Percentiles rank a stretch among this genome's conserved stretches.
These are phyloP conservation scores for Agonopterix alstromeriana DNA, from an alignment of 2,888 invertebrate genomes.

Conservation along the genomic window DNA sequence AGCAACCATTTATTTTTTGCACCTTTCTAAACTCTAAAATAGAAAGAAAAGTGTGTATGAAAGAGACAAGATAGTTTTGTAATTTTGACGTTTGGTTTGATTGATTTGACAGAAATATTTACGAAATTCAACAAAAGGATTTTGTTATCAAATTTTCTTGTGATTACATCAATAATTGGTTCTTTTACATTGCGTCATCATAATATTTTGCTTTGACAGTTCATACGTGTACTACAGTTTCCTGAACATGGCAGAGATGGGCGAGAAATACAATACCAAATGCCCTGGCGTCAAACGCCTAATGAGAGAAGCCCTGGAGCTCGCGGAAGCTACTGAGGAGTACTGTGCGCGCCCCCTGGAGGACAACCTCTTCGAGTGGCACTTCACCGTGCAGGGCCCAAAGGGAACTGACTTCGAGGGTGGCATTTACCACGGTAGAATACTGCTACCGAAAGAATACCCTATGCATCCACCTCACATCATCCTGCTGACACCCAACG, in stretches of 20 bases:
- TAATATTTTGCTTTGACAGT: conserved; percentile 13
- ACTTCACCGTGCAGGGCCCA: conserved; percentile 95
- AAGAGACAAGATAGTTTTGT: too few species aligned
- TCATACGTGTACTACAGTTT: conserved; percentile 15
- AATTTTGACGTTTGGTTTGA: too few species aligned
- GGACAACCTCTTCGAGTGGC: conserved; percentile 98
- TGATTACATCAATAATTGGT: conserved; percentile 44
- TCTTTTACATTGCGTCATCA: conserved; percentile 36
- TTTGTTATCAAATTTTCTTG: conserved; percentile 47
- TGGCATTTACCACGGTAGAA: conserved; percentile 95
- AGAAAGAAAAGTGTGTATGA: too few species aligned
- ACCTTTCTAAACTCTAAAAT: too few species aligned
- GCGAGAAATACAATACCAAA: conserved; percentile 69
- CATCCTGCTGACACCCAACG: conserved; percentile 94
- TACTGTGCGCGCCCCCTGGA: conserved; percentile 93
- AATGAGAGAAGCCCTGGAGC: conserved; percentile 93
- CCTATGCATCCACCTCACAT: conserved; percentile 99
- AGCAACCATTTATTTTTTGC: too few species aligned
- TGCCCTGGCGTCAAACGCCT: conserved; percentile 92
- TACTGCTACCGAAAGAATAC: conserved; percentile 93
- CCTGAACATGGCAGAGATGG: conserved; percentile 52
- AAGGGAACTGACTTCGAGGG: conserved; percentile 92
- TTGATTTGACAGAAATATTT: background rate
- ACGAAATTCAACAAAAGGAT: conserved; percentile 2
- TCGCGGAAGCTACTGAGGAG: conserved; percentile 91